A percentile compares a stretch with the other conserved stretches of the same genome.
These are phyloP conservation scores for Zonitis immaculata DNA, from an alignment of 2,888 invertebrate genomes.

Conservation along the genomic window DNA sequence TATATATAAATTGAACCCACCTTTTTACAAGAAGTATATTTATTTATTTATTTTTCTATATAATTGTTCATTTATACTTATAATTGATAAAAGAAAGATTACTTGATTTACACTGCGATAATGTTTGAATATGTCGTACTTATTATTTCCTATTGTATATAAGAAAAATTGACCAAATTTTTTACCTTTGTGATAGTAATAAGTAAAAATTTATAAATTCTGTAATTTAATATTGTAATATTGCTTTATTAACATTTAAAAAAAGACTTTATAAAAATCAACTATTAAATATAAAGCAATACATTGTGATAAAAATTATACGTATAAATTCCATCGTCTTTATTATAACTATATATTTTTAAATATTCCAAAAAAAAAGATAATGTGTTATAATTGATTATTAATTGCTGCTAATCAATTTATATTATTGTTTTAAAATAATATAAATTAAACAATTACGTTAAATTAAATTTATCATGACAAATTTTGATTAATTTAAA, in stretches of 20 bases:
- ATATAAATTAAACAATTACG: too few relatives aligned
- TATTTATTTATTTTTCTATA: not conserved
- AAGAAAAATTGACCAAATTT: not conserved
- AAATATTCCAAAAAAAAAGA: not conserved
- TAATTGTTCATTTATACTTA: not conserved
- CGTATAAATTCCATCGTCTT: conserved; percentile 10
- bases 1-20: conserved; percentile 16
- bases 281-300: conserved; percentile 17
- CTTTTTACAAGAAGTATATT: conserved; percentile 1
- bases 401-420: not conserved
- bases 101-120: too few relatives aligned
- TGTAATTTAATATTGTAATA: conserved; percentile 5
- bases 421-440: not conserved
- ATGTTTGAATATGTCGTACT: not conserved
- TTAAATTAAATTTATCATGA: too few relatives aligned
- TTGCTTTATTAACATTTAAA: conserved; percentile 14
- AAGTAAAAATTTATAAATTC: not conserved
- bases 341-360: not conserved
- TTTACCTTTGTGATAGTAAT: conserved; percentile 1
- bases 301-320: conserved; percentile 18
- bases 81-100: too few relatives aligned
- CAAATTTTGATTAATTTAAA: too few relatives aligned
- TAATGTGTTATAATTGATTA: not conserved
- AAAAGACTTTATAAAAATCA: not conserved
- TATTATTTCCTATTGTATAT: not conserved